These are phyloP conservation scores for Elaeidobius kamerunicus DNA, from an alignment of 2,888 invertebrate species.

Conservation along the genomic window DNA sequence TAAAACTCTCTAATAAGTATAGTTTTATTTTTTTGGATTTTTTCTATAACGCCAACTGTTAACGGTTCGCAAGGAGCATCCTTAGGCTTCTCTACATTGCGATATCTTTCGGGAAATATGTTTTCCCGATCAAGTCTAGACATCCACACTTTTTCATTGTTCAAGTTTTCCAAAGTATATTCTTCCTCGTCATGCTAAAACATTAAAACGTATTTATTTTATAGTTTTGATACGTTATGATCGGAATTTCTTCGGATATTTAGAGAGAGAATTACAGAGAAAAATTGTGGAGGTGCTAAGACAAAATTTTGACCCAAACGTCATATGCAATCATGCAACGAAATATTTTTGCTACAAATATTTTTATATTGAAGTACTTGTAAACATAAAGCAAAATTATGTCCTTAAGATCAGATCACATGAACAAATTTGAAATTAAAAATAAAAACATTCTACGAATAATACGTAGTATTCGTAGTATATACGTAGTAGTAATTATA, in stretches of 20 bases:
- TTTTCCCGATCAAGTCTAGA: slow-evolving; percentile 13
- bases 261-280: not conserved
- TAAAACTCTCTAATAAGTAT: slow-evolving; percentile 20
- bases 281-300: no score
- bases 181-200: slow-evolving; percentile 8
- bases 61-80: slow-evolving; percentile 16
- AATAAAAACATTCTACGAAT: no score
- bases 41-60: slow-evolving; percentile 24
- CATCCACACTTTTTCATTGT: slow-evolving; percentile 13
- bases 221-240: not conserved
- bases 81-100: slow-evolving; percentile 8
- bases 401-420: no score
- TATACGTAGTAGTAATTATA: no score
- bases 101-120: slow-evolving; percentile 20
- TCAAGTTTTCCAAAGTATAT: slow-evolving; percentile 12
- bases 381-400: no score
- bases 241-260: not conserved
- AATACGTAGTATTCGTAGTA: no score
- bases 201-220: not conserved
- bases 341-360: no score
- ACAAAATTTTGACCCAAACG: no score
- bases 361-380: no score
- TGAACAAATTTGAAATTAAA: no score
- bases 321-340: no score
- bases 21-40: slow-evolving; percentile 17